Evolutionary conservation across 2,113 vertebrate species (phyloP), one percentile per base, ranked within the genome.

Genomic region (Phaetusa simplex): DNA sequence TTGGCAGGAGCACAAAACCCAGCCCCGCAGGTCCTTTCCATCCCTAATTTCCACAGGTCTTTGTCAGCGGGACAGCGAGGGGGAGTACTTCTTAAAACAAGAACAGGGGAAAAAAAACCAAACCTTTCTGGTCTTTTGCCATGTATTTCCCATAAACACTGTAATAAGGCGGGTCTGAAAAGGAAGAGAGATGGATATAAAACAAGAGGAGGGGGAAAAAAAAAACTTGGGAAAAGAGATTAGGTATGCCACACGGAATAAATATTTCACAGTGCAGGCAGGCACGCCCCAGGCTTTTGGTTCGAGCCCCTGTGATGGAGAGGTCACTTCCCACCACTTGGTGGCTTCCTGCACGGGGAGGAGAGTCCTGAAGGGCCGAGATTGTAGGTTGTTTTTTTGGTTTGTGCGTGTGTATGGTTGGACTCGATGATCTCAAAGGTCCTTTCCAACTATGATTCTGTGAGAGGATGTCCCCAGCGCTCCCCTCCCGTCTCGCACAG

Each of bases 21-120:
- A 62, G 18, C 18, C 34, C 56, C 5, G 1, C 12, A 34, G 55
- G 56, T 74, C 58, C 45, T 82, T 45, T 29, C 81, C 17, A 45
- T 52, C 52, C 47, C 53, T 56, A 10, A 72, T 62, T 78, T 82
- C 72, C 76, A 53, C 0, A 1, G 12, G 4, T 42, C 55, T 62
- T 86, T 65, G 36, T 49, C 24, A 2, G 42, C 55, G 65, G 43
- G 52, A 49, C 4, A 4, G 34, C 1, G 1, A 82, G 56, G 42
- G 69, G 71, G 83, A 95, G 13, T 14, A 26, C 36, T 53, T 38
- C 32, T 86, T 52, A 62, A 62, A 76, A 90, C 53, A 77, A 74
- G 81, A 13, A 43, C 5, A 0, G 8, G 22, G 59, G 24, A 3
- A 1, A 6, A 32, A n/a, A 38, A 52, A 27, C 14, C 14, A 22